Evolutionary conservation across 2,113 vertebrate species (phyloP).

Genomic region (Delphinus delphis): DNA sequence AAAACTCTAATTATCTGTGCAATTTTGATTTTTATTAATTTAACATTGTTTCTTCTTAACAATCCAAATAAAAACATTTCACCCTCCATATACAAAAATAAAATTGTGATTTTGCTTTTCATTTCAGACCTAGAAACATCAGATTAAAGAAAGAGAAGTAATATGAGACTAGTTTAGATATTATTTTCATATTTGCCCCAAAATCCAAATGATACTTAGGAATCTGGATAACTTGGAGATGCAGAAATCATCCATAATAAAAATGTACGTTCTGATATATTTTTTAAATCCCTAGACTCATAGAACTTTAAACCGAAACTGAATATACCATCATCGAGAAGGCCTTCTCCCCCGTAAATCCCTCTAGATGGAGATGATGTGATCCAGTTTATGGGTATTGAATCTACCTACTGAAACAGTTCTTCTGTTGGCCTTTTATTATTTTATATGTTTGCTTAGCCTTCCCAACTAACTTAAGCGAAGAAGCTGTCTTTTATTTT

Average conservation of each 20-base stretch:
- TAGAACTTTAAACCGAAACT: neutral
- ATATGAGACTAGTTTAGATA: conserved; percentile 1
- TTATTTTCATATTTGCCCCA: neutral
- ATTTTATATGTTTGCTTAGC: neutral
- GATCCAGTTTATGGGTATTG: neutral
- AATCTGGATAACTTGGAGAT: conserved; percentile 22
- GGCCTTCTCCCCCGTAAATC: neutral
- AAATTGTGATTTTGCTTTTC: conserved; percentile 35
- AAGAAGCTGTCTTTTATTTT: neutral
- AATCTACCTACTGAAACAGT: neutral
- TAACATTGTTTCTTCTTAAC: neutral
- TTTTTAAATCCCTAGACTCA: neutral
- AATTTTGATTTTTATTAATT: neutral
- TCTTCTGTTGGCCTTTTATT: neutral
- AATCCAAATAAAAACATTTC: conserved; percentile 21
- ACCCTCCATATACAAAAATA: neutral
- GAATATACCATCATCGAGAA: neutral
- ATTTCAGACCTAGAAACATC: conserved; percentile 1
- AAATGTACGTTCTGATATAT: neutral
- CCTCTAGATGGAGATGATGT: neutral
- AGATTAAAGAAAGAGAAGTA: conserved; percentile 9
- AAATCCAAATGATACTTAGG: neutral
- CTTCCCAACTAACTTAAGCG: neutral
- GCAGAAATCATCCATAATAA: neutral
- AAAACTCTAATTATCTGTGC: neutral